Base-by-base conservation (phyloP, 2,113 vertebrate genomes). In the Bostrychus sinensis region DNA sequence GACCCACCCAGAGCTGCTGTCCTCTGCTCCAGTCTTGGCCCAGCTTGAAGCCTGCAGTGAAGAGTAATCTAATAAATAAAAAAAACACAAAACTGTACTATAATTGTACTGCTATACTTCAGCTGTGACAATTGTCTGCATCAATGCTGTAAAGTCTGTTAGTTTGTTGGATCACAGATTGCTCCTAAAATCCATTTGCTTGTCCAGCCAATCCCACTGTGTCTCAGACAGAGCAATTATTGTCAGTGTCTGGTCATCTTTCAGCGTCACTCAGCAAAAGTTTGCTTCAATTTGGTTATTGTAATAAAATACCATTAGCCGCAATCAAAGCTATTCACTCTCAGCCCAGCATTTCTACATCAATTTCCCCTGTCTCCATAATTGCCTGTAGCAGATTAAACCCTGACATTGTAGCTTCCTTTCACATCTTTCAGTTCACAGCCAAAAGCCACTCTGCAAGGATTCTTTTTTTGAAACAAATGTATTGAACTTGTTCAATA, bases 301-400 rank as follows among this genome's bases (percentile, higher is more conserved):
- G 30, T 54, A 54, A 43, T 48, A 51, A 63, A 67, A 28, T 48
- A 26, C 41, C 19, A 50, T 58, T 14, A 1, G 9, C 41, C 8
- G 19, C 32, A 45, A 69, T 72, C 23, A 56, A 64, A 50, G 42
- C 39, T 60, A 42, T 38, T 69, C 37, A 50, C 28, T 39, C 6
- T 42, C 25, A 10, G 11, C 23, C 43, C 22, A 46, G 41, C 41
- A 4, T 13, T 14, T 9, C 19, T 50, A 43, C 46, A 38, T 63
- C 64, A 59, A 51, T 28, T 14, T 16, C 6, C 13, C 50, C 20
- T 65, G 14, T 45, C 23, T 17, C 66, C 62, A 41, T 56, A 41
- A 41, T 62, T 28, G 61, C 34, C 51, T 10, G 23, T 26, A 54
- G 42, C 42, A 60, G 48, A 70, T 72, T 60, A 63, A 7, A 23